Evolutionary conservation across 2,797 vertebrate genomes (phyloP).

Genomic region (Catostomus latipinnis): DNA sequence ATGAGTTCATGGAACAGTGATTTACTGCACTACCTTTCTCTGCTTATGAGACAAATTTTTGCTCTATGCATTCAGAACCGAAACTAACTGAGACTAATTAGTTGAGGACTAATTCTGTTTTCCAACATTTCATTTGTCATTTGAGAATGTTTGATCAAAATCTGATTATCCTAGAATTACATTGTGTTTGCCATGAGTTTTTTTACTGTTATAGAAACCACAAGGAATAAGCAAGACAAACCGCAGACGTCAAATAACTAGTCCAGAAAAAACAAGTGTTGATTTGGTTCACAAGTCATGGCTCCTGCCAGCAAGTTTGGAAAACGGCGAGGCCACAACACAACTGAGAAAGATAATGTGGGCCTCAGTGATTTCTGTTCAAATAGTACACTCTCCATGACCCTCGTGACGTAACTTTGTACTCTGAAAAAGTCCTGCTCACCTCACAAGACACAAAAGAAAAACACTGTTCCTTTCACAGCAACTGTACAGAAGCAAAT

Average conservation of each 20-base stretch:
- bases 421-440: background rate
- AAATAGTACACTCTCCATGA: constrained; percentile 55
- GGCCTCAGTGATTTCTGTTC: constrained; percentile 42
- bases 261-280: constrained; percentile 43
- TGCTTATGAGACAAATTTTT: constrained; percentile 27
- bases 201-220: constrained; percentile 19
- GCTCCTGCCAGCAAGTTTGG: constrained; percentile 32
- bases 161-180: constrained; percentile 31
- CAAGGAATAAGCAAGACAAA: constrained; percentile 24
- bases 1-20: constrained; percentile 16
- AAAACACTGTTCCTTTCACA: background rate
- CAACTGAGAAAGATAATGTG: constrained; percentile 38
- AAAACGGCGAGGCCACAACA: constrained; percentile 18
- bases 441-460: constrained; percentile 1
- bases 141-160: background rate
- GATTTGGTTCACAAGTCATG: background rate
- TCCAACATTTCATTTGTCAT: constrained; percentile 2
- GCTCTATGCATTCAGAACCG: constrained; percentile 24
- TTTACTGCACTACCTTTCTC: constrained; percentile 1
- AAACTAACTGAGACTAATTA: constrained; percentile 30
- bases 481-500: background rate
- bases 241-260: constrained; percentile 17
- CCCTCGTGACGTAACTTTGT: constrained; percentile 24
- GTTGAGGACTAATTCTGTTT: background rate
- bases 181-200: constrained; percentile 18